Evolutionary conservation across 2,113 vertebrate genomes (phyloP).

Genomic region (Leptobrachium leishanense): DNA sequence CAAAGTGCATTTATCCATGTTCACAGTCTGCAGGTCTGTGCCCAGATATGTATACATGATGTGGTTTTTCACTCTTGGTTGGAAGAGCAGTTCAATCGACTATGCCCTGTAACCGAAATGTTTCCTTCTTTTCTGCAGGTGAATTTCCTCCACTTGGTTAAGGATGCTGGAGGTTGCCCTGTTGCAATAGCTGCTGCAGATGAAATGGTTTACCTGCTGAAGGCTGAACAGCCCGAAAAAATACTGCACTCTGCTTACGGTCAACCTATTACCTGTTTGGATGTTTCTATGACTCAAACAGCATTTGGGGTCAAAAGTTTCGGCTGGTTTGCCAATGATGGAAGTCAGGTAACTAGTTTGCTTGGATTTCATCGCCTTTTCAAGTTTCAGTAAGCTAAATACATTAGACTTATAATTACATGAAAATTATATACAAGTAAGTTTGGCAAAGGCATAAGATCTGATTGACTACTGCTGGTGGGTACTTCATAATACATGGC

Average conservation of each 20-base stretch:
- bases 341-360: constrained; percentile 81
- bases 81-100: too few species aligned
- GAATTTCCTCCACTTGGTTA: constrained; percentile 77
- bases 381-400: too few species aligned
- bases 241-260: constrained; percentile 84
- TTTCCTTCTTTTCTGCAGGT: constrained; percentile 68
- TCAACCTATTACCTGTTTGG: constrained; percentile 87
- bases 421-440: too few species aligned
- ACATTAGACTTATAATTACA: too few species aligned
- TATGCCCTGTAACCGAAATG: neutral
- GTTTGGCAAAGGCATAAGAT: too few species aligned
- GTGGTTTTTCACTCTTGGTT: too few species aligned
- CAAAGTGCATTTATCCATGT: too few species aligned
- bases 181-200: constrained; percentile 76
- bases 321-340: constrained; percentile 85
- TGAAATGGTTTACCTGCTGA: constrained; percentile 81
- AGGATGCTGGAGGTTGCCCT: constrained; percentile 65
- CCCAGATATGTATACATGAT: too few species aligned
- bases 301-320: constrained; percentile 86
- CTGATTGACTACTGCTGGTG: too few species aligned
- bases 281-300: constrained; percentile 71
- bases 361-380: neutral
- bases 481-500: too few species aligned
- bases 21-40: too few species aligned
- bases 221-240: constrained; percentile 66